phyloP scores from a whole-genome alignment of 2,797 vertebrate species.

The Sylvia borin region DNA sequence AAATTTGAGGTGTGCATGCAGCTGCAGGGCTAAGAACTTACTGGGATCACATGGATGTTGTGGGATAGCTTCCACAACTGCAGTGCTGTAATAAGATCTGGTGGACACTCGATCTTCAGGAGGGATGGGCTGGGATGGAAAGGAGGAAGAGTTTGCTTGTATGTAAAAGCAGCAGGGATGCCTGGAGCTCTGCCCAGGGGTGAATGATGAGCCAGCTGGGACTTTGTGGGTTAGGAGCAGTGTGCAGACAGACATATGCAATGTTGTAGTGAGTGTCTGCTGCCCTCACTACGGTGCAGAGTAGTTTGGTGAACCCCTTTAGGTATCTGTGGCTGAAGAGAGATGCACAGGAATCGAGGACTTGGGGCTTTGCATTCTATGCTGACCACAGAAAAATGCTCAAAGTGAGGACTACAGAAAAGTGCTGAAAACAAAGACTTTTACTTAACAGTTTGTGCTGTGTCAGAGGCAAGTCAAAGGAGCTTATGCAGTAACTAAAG shows the following conservation, averaged over 20 bases:
- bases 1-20: background rate
- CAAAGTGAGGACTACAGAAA: background rate
- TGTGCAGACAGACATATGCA: background rate
- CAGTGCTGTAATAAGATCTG: background rate
- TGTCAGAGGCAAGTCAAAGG: background rate
- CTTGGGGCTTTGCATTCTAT: fast-evolving
- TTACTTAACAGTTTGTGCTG: background rate
- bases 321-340: background rate
- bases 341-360: background rate
- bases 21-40: background rate
- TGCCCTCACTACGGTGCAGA: background rate
- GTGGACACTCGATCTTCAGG: background rate
- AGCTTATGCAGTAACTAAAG: background rate
- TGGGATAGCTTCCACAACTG: background rate
- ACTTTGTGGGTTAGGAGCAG: background rate
- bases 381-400: background rate
- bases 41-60: background rate
- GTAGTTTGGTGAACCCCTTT: background rate
- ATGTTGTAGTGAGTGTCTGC: background rate
- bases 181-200: background rate
- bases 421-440: background rate
- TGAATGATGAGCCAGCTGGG: background rate
- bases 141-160: background rate
- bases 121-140: background rate
- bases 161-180: background rate